phyloP scores from a whole-genome alignment of 2,113 vertebrate species.

The Thryonomys swinderianus region DNA sequence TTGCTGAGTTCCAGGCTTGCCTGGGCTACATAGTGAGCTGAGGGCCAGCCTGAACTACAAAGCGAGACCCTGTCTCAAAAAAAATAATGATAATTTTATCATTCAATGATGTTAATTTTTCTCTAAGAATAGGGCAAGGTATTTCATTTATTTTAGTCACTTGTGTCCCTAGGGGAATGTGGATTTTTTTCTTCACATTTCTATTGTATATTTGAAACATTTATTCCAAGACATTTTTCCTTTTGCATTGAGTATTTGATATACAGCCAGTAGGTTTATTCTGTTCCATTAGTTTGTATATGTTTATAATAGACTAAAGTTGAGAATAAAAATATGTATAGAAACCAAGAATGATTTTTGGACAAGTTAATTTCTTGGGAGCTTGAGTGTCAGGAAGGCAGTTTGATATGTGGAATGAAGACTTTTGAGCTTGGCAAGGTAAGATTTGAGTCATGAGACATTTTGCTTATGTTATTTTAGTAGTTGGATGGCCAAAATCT shows the following conservation, averaged over 20 bases:
- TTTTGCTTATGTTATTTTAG: background rate
- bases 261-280: background rate
- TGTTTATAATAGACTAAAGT: background rate
- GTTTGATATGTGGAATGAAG: background rate
- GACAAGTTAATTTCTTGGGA: background rate
- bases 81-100: too few relatives aligned
- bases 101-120: background rate
- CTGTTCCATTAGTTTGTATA: background rate
- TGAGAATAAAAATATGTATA: background rate
- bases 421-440: background rate
- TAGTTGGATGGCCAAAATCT: background rate
- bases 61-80: too few relatives aligned
- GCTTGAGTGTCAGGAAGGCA: background rate
- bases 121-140: background rate
- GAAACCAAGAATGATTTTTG: slow-evolving; percentile 3
- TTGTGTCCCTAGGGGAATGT: background rate
- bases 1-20: too few relatives aligned
- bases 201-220: background rate
- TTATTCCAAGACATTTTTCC: background rate
- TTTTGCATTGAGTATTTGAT: background rate
- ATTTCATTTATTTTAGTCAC: background rate
- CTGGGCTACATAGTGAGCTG: too few relatives aligned
- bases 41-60: too few relatives aligned
- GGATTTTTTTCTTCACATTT: background rate
- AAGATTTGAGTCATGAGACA: background rate